phyloP scores from a whole-genome alignment of 1,140 invertebrate species.

The Trachelipus rathkii region DNA sequence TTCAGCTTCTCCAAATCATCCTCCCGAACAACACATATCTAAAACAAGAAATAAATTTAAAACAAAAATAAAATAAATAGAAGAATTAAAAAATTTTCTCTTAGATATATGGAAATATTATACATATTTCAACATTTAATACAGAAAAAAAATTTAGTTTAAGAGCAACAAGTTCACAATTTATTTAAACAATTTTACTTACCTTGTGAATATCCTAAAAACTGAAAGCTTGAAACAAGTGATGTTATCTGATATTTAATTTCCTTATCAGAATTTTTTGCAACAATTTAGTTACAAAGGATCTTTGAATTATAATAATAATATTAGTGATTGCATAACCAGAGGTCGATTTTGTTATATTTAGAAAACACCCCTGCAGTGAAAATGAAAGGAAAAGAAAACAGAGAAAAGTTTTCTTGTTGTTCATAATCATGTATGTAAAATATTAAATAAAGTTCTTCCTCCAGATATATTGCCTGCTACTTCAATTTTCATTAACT shows the following conservation, averaged over 20 bases:
- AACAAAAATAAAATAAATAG: background rate
- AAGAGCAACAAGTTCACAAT: background rate
- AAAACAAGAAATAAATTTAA: background rate
- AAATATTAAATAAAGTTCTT: background rate
- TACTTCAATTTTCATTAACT: no score
- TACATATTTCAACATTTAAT: background rate
- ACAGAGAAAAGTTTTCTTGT: background rate
- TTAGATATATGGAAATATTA: background rate
- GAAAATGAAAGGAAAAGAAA: background rate
- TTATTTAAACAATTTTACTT: background rate
- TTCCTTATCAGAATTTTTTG: background rate
- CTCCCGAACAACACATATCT: background rate
- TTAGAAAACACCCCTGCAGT: background rate
- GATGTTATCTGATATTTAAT: background rate
- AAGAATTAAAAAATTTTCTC: background rate
- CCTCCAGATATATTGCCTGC: no score
- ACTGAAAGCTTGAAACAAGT: background rate
- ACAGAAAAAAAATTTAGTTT: no score
- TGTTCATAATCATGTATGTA: background rate
- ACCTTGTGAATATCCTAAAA: background rate
- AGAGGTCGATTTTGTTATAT: no score
- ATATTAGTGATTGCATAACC: background rate
- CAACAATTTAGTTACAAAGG: background rate
- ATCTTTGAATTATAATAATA: background rate
- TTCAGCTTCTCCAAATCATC: background rate